phyloP scores from a whole-genome alignment of 2,113 vertebrate genomes.

The Prinia subflava region DNA sequence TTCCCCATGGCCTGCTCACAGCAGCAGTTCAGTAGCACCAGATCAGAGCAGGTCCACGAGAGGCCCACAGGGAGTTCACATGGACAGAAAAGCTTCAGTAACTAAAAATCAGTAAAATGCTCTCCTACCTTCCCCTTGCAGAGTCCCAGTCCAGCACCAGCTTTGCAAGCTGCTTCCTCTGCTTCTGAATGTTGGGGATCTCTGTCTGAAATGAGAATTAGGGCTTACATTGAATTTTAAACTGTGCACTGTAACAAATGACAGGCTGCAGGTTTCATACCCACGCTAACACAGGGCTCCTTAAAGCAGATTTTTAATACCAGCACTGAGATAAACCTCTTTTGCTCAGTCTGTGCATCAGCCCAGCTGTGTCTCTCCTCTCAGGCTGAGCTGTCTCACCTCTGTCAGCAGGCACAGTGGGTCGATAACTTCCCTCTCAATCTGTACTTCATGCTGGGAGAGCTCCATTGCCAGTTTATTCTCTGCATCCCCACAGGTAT shows the following conservation, averaged over 20 bases:
- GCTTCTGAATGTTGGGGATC: conserved; percentile 97
- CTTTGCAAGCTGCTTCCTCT: conserved; percentile 93
- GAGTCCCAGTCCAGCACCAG: conserved; percentile 97
- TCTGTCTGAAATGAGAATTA: conserved; percentile 77
- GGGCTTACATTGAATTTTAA: background rate
- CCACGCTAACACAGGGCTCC: background rate
- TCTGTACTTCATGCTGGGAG: conserved; percentile 88
- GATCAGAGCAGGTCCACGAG: background rate
- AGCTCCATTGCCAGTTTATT: conserved; percentile 90
- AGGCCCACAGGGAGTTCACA: background rate
- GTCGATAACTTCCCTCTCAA: conserved; percentile 93
- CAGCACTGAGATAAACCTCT: background rate
- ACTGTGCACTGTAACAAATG: background rate
- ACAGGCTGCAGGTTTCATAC: background rate
- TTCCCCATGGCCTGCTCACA: background rate
- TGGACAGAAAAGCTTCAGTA: background rate
- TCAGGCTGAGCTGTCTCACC: conserved; percentile 65
- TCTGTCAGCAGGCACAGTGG: conserved; percentile 88
- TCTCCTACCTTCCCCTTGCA: conserved; percentile 86
- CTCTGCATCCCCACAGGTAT: conserved; percentile 92
- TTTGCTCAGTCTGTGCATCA: background rate
- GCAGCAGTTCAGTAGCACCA: background rate
- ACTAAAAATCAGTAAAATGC: background rate
- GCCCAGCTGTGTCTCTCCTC: background rate
- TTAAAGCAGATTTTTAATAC: background rate